Evolutionary conservation across 1,140 invertebrate species (phyloP), one percentile per base, ranked within the genome.

Genomic region (Xylocopa sonorina): DNA sequence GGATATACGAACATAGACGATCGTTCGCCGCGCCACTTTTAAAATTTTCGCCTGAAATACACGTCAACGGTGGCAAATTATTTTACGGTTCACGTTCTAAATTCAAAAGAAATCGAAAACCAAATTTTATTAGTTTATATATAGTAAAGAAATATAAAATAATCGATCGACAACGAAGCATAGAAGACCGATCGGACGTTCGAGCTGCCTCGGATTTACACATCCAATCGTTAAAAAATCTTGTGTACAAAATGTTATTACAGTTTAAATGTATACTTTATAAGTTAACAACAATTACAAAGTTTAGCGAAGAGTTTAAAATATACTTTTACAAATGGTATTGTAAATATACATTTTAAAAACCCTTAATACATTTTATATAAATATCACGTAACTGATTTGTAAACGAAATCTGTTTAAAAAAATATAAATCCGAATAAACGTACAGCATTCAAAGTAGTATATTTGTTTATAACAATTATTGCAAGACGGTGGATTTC

Each of bases 201-300:
- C 27, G 16, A 34, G 27, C 43, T 67, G 3, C 7, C 16, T 34
- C 6, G 34, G 24, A 51, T 51, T 51, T 10, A 57, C 10, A 46
- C 10, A 46, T 34, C 1, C 27, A 58, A 72, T 16, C 62, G 73
- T 80, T 27, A 51, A 74, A 74, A 66, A 76, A 82, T 71, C 21
- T 82, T 50, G 46, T 81, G 64, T 73, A 81, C 55, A 81, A 81
- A 81, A 48, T 74, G 29, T 74, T 63, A 69, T 57, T 77, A n/a
- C 14, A 43, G 46, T 76, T 46, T 46, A 76, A 43, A 10, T 34
- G 9, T 41, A 27, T 66, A 24, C 24, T 57, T n/a, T n/a, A n/a
- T 76, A 46, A 67, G 24, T 2, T 32, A 57, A 53, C 41, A 48
- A 41, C 7, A 57, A 5, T 29, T 7, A 9, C 12, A 57, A 60